Evolutionary conservation across 2,888 invertebrate species (phyloP), one percentile per base, ranked within the genome.

Genomic region (Desoria tigrina): DNA sequence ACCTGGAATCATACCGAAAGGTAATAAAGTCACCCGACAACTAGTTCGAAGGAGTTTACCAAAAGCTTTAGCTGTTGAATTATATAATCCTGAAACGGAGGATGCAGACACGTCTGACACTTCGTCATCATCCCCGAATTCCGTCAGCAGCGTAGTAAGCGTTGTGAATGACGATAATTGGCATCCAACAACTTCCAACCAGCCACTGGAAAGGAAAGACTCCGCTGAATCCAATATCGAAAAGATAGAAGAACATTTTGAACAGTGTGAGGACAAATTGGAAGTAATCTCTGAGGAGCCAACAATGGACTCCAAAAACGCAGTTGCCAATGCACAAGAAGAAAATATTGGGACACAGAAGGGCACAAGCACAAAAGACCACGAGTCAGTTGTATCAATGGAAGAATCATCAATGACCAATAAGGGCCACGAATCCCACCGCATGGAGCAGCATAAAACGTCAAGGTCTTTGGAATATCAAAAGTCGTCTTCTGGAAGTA

Each of bases 41-140:
- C 71, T 76, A 7, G 76, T 78, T 2, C 66, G 78, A n/a, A 73
- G 77, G 28, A 76, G 77, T 56, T 67, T 90, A 63, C 90, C 91
- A 0, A 88, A 90, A 71, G 81, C 92, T 18, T 83, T 92, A 78
- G 88, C 90, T 1, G 80, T 92, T 63, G 93, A 93, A 78, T 82
- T 93, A 2, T 94, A 92, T 78, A 93, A 94, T 81, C 93, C 93
- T 1, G 93, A 92, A 78, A 91, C 89, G 6, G 93, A 94, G 78
- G 93, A 94, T 77, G 85, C 92, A 80, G 93, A 93, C 79, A 76
- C 76, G 0, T 92, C 92, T 77, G 93, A 93, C 79, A 92, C 91
- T 0, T 91, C 90, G 77, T 89, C 89, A 14, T 92, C 92, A 0
- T 92, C 92, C 0, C 92, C 92, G 1, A 92, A 92, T 78, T 92